Conservation (phyloP, 2,888 invertebrate species). For the Apamea anceps region DNA sequence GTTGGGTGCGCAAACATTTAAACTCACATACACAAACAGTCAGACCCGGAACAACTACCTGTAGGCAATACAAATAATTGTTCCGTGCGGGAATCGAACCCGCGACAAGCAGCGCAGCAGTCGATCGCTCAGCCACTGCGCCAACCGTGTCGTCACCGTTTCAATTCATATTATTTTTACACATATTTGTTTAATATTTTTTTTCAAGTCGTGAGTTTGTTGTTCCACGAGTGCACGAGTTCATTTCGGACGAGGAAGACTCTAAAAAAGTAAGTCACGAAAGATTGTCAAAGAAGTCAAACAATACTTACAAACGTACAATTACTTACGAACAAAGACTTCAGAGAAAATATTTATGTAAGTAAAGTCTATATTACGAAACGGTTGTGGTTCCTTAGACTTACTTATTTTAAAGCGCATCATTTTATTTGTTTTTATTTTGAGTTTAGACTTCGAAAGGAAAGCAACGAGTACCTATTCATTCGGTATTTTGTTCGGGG, state of each 20-base stretch:
- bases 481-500: background rate
- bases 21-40: too few species aligned
- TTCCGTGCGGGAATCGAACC: too few species aligned
- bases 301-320: background rate
- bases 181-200: background rate
- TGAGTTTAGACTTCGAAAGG: background rate
- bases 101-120: too few species aligned
- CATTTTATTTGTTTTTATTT: background rate
- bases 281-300: constrained; percentile 5
- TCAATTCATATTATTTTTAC: constrained; percentile 2
- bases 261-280: constrained; percentile 27
- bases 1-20: too few species aligned
- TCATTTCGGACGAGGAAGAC: background rate
- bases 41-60: too few species aligned
- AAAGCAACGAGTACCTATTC: background rate
- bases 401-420: background rate
- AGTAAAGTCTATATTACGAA: background rate
- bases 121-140: too few species aligned
- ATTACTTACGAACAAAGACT: background rate
- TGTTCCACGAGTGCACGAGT: constrained; percentile 9
- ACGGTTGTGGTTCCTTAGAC: background rate
- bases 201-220: constrained; percentile 26
- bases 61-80: too few species aligned
- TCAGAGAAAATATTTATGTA: background rate
- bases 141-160: too few species aligned